Evolutionary conservation across 1,140 invertebrate genomes (phyloP).

Genomic region (Eufriesea mexicana): DNA sequence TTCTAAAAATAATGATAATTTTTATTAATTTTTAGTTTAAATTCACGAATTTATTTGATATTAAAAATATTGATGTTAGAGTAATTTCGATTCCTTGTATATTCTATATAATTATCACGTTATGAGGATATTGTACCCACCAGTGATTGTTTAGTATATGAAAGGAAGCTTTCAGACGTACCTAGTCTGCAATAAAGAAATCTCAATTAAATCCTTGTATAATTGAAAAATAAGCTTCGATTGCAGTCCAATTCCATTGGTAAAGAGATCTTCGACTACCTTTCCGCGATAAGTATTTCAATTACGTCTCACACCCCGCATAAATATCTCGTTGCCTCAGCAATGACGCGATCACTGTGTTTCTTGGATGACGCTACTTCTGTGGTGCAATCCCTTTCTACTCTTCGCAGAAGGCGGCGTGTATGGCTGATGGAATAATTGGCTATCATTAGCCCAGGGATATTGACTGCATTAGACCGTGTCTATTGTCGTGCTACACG

Average conservation of each 20-base stretch:
- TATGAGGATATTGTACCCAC: too few relatives aligned
- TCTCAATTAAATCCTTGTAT: too few relatives aligned
- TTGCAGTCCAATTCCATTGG: not conserved
- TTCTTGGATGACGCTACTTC: not conserved
- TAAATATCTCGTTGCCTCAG: not conserved
- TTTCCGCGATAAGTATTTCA: not conserved
- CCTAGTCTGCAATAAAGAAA: too few relatives aligned
- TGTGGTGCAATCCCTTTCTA: not conserved
- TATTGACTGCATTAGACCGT: conserved; percentile 2
- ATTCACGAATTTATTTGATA: too few relatives aligned
- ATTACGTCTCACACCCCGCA: not conserved
- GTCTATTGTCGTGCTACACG: conserved; percentile 7
- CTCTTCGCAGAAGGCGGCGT: not conserved
- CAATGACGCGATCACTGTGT: conserved; percentile 10
- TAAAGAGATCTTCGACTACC: not conserved
- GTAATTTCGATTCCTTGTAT: too few relatives aligned
- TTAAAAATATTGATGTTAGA: too few relatives aligned
- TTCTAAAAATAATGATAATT: too few relatives aligned
- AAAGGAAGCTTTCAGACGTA: too few relatives aligned
- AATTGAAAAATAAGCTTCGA: not conserved
- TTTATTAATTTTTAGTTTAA: too few relatives aligned
- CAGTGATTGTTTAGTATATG: too few relatives aligned
- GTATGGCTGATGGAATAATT: conserved; percentile 25
- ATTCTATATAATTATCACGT: too few relatives aligned
- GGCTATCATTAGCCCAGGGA: conserved; percentile 1